Percentiles rank a stretch among this genome's conserved stretches.
Evolutionary conservation across 1,140 invertebrate species (phyloP).

Genomic region (Linepithema humile): DNA sequence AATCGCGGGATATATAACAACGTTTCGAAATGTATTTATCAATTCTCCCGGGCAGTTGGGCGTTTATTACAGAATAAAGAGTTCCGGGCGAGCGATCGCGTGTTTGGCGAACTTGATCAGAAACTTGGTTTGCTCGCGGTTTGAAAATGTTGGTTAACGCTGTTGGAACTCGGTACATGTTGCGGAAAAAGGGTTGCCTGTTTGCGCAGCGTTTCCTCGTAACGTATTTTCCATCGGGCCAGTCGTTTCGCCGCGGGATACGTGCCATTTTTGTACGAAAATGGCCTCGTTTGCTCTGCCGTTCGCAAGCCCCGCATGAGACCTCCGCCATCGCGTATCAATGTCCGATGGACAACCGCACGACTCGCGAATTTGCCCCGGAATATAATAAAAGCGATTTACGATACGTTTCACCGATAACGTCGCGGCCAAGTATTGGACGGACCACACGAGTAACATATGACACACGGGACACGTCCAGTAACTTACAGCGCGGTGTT

Average conservation of each 20-base stretch:
- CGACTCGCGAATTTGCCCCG: conserved; percentile 58
- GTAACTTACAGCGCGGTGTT: conserved; percentile 33
- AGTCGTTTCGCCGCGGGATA: conserved; percentile 57
- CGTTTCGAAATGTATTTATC: background rate
- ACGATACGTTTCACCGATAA: conserved; percentile 28
- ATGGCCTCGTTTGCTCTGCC: conserved; percentile 66
- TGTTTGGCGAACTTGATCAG: conserved; percentile 44
- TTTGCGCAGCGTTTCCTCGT: conserved; percentile 35
- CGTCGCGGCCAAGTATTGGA: background rate
- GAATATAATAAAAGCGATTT: conserved; percentile 62
- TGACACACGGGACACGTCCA: conserved; percentile 31
- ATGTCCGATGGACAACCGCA: conserved; percentile 59
- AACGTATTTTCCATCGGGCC: conserved; percentile 66
- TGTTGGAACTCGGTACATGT: conserved; percentile 7
- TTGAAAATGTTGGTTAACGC: conserved; percentile 43
- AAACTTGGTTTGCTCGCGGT: conserved; percentile 47
- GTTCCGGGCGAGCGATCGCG: conserved; percentile 36
- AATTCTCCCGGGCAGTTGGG: background rate
- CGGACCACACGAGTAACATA: conserved; percentile 17
- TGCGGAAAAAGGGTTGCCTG: background rate
- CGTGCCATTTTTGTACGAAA: conserved; percentile 67
- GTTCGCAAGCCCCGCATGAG: conserved; percentile 2
- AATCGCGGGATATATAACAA: background rate
- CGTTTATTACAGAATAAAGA: conserved; percentile 31
- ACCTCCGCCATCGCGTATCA: conserved; percentile 37